Base-by-base conservation (phyloP, 2,888 invertebrate genomes). In the Unio pictorum region DNA sequence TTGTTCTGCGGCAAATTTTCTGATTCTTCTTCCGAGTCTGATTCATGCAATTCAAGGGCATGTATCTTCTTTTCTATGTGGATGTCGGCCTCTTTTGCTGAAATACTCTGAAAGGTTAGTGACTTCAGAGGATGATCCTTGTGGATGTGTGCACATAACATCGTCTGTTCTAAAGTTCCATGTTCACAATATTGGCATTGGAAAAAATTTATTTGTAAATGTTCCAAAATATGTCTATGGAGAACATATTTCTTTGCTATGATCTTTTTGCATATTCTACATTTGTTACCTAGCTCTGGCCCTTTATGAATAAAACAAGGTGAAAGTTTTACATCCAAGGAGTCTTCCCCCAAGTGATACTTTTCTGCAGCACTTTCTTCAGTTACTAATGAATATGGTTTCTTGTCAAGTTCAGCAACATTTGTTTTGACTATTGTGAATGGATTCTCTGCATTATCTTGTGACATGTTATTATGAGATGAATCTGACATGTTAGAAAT, bases 201-300 rank as follows among this genome's bases (percentile, higher is more conserved):
- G 71, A 82, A 84, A 61, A 86, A 82, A 23, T 78, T 81, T 23
- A 86, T 77, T 18, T 85, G 77, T 64, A 86, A 77, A 72, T 86
- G 86, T 26, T 84, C 76, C 6, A 86, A 61, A 30, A 86, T 75
- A 70, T 86, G 86, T n/a, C 82, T 81, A 70, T 86, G 86, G 58
- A 86, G 78, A 60, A 81, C 81, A 76, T 82, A 86, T 64, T 82
- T 83, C 65, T 85, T 84, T 8, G 81, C 76, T 11, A 82, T 78
- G 45, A 78, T 80, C 20, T 82, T 80, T n/a, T 80, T 75, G 67
- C 86, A 86, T 56, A 85, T 81, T 61, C 80, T 74, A 65, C 86
- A 86, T 60, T 79, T 78, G 55, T 71, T 80, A 54, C 73, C 71
- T 26, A 72, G 60, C 23, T 79, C 72, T 26, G 73, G 67, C 66